These are phyloP conservation scores for Melanerpes aurifrons DNA, from an alignment of 2,113 vertebrate genomes.

Conservation along the genomic window DNA sequence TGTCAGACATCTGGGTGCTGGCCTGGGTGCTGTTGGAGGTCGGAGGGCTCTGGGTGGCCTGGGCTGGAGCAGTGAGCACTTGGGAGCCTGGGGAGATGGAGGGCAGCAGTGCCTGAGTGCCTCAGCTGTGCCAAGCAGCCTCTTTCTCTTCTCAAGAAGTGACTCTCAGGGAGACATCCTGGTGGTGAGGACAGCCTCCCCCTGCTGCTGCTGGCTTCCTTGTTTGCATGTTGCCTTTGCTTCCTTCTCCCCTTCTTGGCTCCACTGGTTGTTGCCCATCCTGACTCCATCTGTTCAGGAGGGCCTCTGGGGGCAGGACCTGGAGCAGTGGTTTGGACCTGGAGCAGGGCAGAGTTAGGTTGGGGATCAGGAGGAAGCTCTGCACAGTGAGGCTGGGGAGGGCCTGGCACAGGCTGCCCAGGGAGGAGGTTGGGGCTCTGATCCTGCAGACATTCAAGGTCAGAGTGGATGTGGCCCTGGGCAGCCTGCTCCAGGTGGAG, in stretches of 20 bases:
- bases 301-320: too few species aligned
- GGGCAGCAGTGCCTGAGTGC: background rate
- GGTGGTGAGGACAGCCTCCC: accelerated
- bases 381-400: too few species aligned
- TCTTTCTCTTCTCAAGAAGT: background rate
- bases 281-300: accelerated
- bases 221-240: background rate
- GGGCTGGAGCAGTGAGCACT: background rate
- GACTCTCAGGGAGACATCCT: background rate
- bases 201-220: background rate
- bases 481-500: too few species aligned
- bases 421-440: too few species aligned
- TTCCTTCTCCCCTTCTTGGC: background rate
- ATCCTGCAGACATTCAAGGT: too few species aligned
- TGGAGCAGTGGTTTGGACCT: too few species aligned
- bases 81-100: background rate
- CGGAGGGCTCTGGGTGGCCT: background rate
- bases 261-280: accelerated
- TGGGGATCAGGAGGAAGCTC: too few species aligned
- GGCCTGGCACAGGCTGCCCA: too few species aligned
- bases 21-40: background rate
- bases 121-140: background rate
- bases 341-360: too few species aligned
- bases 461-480: too few species aligned
- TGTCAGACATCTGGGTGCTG: background rate